Base-by-base conservation (phyloP, 92 coral and sea anemone genomes). In the Porites evermanni region DNA sequence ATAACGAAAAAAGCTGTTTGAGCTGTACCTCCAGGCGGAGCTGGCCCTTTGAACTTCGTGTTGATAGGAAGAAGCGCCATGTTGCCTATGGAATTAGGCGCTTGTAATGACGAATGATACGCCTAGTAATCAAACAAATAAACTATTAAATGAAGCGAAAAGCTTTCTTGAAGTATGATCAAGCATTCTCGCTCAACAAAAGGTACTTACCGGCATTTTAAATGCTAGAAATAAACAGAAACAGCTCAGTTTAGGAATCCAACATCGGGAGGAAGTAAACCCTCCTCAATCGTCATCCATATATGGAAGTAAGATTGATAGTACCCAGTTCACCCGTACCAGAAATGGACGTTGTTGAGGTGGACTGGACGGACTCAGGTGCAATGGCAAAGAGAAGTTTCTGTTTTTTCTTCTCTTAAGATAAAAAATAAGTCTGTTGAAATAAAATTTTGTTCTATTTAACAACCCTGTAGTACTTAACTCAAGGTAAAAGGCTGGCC, bases 21-120 rank as follows among this genome's bases (percentile, higher is more conserved):
- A 52, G 29, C 17, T 7, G 74, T 70, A 97, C 99, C 94, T 92
- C 99, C 98, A 16, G 95, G 98, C 53, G 98, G 98, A 66, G 99
- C 98, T 38, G 94, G 97, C 60, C 99, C 99, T 84, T 97, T 97
- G 93, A 92, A 93, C 72, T 88, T 97, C 51, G 98, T 93, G 83
- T 97, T 97, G 78, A 97, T 81, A 67, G 99, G 99, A 53, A 97
- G 87, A 80, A 95, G 94, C 91, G 99, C 99, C 99, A 97, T 97
- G 74, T 93, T 97, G 94, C 99, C 93, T 21, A 97, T 64, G 26
- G 99, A 90, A 56, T 64, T 84, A 6, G 97, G 95, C 65, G 97
- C 97, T 65, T 91, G 75, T 38, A 97, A 91, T 60, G 96, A 80
- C 59, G 99, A 97, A 86, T 97, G 99, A 85, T 97, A 97, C 47